Evolutionary conservation across 1,140 invertebrate genomes (phyloP), one percentile per base, ranked within the genome.

Genomic region (Himalopsyche phryganea): DNA sequence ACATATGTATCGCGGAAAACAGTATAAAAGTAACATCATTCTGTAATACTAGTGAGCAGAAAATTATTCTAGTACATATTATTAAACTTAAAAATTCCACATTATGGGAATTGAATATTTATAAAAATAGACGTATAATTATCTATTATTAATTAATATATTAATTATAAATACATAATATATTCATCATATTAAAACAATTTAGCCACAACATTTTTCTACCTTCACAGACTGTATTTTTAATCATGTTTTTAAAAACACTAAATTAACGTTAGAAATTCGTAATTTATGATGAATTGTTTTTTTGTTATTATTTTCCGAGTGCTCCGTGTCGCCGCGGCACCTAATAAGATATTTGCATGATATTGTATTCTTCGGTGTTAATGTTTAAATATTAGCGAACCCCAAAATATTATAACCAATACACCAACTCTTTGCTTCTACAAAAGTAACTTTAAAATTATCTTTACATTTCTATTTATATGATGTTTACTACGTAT

Each of bases 401-500:
- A 28, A 28, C 23, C 23, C 9, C 23, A 28, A 28, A 28, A 28
- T 28, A 28, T 28, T 28, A 28, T 28, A 28, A 28, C 9, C 9
- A 28, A 28, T 28, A 28, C 23, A 28, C 23, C 23, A 28, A 28
- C 23, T 28, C 23, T 28, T 28, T 28, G 23, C 23, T 28, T 28
- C 23, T 28, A 28, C 23, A 28, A 28, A 28, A 28, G 5, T 40
- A 40, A 13, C 15, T 40, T 40, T 40, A 6, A 13, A 15, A 40
- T 13, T 40, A 40, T 40, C 38, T 40, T 40, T 40, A 40, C n/a
- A 40, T 13, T 28, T 28, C 23, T 28, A 54, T 56, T 49, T 48
- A 48, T 48, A 56, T 42, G 53, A 50, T 57, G 47, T 58, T 50
- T 63, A 55, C 58, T 59, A 48, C 59, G 59, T 35, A 50, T 57